phyloP scores from a whole-genome alignment of 2,797 vertebrate species.

The Threskiornis aethiopicus region DNA sequence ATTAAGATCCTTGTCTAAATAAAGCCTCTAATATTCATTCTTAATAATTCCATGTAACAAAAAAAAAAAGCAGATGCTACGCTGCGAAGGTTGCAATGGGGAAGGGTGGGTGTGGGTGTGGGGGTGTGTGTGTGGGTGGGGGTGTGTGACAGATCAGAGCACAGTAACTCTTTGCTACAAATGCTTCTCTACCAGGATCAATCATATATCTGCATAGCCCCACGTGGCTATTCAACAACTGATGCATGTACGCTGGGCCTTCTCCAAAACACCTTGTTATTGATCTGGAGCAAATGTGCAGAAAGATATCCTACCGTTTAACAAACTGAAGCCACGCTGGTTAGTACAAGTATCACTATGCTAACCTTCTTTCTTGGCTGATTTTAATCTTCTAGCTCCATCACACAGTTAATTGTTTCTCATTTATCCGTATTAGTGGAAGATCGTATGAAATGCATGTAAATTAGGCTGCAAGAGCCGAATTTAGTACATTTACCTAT shows the following conservation, averaged over 20 bases:
- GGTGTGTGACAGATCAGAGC: neutral
- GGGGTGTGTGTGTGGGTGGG: too few species aligned
- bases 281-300: neutral
- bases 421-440: conserved; percentile 23
- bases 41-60: neutral
- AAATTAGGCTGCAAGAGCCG: neutral
- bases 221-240: neutral
- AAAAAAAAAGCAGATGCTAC: neutral
- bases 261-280: neutral
- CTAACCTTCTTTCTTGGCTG: neutral
- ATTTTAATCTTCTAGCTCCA: conserved; percentile 13
- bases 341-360: neutral
- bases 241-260: neutral
- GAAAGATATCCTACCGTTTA: neutral
- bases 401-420: neutral
- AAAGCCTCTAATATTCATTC: neutral
- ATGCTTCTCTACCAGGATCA: neutral
- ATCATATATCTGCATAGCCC: neutral
- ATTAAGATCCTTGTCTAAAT: neutral
- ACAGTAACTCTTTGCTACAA: neutral
- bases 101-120: too few species aligned
- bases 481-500: neutral
- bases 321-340: neutral
- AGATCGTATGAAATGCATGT: neutral
- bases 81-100: fast-evolving